Evolutionary conservation across 2,113 vertebrate species (phyloP).

Genomic region (Aleadryas rufinucha): DNA sequence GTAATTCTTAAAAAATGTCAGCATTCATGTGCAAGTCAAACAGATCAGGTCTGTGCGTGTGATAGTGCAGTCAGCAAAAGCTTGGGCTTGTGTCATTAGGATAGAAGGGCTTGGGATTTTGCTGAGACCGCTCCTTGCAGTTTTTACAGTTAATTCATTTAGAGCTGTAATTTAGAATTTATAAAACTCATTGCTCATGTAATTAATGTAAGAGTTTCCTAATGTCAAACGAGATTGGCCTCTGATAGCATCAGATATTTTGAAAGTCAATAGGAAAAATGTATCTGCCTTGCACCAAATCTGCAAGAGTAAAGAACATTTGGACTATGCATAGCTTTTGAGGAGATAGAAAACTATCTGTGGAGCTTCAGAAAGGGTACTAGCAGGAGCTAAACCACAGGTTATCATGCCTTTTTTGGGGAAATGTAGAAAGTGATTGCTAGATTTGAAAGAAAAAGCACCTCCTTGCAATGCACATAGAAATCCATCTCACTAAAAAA

Average conservation of each 20-base stretch:
- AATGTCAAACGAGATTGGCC: background rate
- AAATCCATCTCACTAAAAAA: background rate
- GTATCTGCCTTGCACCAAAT: background rate
- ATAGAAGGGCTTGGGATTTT: background rate
- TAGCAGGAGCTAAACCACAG: background rate
- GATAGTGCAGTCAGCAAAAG: background rate
- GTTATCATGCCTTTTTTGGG: background rate
- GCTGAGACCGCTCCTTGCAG: background rate
- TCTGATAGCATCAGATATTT: background rate
- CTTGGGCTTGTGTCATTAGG: background rate
- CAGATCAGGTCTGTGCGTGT: background rate
- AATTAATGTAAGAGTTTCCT: background rate
- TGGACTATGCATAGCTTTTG: background rate
- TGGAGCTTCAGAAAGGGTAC: background rate
- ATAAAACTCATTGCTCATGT: background rate
- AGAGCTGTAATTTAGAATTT: background rate
- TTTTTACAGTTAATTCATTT: background rate
- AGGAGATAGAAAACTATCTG: background rate
- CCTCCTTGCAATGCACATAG: background rate
- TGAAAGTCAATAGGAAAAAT: background rate
- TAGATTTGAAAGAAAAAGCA: background rate
- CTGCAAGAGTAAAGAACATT: background rate
- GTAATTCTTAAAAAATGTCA: constrained; percentile 37
- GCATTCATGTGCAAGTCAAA: background rate
- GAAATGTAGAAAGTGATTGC: background rate